phyloP scores from a whole-genome alignment of 2,797 vertebrate genomes.

The Clarias platycephalus region DNA sequence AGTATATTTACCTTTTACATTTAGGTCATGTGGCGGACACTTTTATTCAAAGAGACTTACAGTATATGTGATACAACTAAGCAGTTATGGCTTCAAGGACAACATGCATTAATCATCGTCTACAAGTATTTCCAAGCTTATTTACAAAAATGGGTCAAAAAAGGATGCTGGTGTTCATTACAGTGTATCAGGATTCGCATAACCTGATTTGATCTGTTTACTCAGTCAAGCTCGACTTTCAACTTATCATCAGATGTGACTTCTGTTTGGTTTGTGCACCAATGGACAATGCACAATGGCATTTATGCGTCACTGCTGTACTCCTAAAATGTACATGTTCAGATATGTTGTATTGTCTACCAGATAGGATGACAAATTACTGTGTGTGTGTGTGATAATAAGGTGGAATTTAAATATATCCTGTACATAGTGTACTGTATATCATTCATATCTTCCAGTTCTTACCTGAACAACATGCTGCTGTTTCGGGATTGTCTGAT shows the following conservation, averaged over 20 bases:
- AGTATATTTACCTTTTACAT: background rate
- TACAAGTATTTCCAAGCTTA: background rate
- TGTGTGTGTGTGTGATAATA: background rate
- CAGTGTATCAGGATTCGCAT: background rate
- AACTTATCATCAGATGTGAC: background rate
- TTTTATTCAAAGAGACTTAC: background rate
- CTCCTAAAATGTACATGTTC: background rate
- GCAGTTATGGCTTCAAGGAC: background rate
- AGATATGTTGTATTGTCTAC: background rate
- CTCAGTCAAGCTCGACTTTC: background rate
- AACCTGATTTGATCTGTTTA: background rate
- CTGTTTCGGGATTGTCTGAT: constrained; percentile 87
- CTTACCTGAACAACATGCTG: constrained; percentile 85
- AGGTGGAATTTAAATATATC: background rate
- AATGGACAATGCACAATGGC: background rate
- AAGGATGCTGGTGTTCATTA: background rate
- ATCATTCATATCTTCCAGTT: background rate
- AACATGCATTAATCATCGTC: background rate
- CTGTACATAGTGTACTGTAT: background rate
- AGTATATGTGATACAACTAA: background rate
- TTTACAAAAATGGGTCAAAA: background rate
- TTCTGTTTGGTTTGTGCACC: background rate
- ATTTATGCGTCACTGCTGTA: background rate
- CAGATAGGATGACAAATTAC: background rate
- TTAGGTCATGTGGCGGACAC: background rate